Evolutionary conservation across 2,797 vertebrate genomes (phyloP), one percentile per base, ranked within the genome.

Genomic region (Hylomyscus alleni): DNA sequence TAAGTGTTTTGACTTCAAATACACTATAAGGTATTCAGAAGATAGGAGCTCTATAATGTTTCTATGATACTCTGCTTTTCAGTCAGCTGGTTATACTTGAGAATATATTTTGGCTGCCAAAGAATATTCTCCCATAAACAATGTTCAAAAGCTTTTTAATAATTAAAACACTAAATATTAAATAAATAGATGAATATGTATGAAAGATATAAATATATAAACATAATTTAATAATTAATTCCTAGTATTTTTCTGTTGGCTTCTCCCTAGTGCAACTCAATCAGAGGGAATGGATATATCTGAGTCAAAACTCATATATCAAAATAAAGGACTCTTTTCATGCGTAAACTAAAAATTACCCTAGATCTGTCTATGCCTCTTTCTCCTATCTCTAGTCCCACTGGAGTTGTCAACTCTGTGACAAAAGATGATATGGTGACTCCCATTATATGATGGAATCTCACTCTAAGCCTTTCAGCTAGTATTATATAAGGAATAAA

Each of bases 161-260:
- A 96, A 95, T 96, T 96, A 97, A 97, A 97, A 47, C 60, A 52
- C 89, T 98, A 97, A 97, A 94, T 96, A 95, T 96, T 97, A 95
- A 96, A 95, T 95, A 97, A 95, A 96, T 96, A 96, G 34, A 97
- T 97, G 83, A 97, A 95, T 97, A 97, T 95, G 75, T 81, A 96
- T 97, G 96, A 91, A 96, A 95, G 31, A 87, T 85, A 96, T 93
- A 94, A 96, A 96, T 96, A 93, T 96, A 91, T 96, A 97, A 97
- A 93, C 82, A 92, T 94, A 40, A 89, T 72, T 95, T 96, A 94
- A 97, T 97, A 94, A 96, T 97, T 96, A 93, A 96, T 97, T 95
- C 24, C 44, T 89, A 92, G 34, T 73, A 92, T 97, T 96, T 88
- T 97, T 96, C 81, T 50, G 34, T 96, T 95, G 82, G 69, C 84